A percentile compares a stretch with the other conserved stretches of the same genome.
These are phyloP conservation scores for Heterohyrax brucei DNA, from an alignment of 2,797 vertebrate species.

Conservation along the genomic window DNA sequence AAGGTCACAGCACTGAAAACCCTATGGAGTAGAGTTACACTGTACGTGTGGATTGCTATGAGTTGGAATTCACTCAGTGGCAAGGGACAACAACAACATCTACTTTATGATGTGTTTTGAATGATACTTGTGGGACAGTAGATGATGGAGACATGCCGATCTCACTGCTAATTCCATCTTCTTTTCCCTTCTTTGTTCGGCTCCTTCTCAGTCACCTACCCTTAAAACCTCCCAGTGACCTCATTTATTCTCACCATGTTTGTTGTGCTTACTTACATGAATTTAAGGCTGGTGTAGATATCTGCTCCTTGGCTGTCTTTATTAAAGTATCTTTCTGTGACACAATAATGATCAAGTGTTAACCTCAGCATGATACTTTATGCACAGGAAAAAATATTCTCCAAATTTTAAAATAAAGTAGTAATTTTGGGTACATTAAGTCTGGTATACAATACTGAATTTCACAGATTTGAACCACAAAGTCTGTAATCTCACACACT, in stretches of 20 bases:
- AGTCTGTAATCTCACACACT: slow-evolving; percentile 2
- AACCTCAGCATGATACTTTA: background rate
- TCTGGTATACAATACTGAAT: background rate
- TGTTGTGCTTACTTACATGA: background rate
- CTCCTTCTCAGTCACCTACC: background rate
- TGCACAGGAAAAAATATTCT: slow-evolving; percentile 23
- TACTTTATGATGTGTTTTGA: background rate
- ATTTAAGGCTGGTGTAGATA: background rate
- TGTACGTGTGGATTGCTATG: background rate
- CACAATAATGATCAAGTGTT: background rate
- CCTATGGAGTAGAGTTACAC: background rate
- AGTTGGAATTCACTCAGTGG: background rate
- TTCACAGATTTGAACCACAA: slow-evolving; percentile 17
- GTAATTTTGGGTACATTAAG: background rate
- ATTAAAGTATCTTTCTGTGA: background rate
- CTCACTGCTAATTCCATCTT: slow-evolving; percentile 31
- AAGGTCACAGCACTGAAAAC: background rate
- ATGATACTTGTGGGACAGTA: background rate
- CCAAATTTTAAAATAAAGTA: background rate
- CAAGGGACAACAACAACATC: background rate
- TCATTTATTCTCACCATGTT: background rate
- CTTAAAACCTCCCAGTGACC: background rate
- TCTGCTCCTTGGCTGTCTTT: background rate
- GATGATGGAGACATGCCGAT: background rate
- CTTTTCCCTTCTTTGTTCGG: background rate